phyloP scores from a whole-genome alignment of 1,140 invertebrate genomes.

The Megathymus violae region DNA sequence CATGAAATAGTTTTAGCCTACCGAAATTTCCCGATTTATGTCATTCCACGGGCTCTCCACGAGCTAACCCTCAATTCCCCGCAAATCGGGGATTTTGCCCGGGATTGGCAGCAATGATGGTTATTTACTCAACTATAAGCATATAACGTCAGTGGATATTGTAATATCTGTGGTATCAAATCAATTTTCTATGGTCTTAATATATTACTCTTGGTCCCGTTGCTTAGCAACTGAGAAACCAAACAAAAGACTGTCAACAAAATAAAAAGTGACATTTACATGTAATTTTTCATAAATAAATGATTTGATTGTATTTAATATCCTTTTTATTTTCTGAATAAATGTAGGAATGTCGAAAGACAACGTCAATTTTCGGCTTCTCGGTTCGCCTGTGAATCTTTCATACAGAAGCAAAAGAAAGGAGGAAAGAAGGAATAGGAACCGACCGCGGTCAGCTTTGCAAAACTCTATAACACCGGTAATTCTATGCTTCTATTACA shows the following conservation, averaged over 20 bases:
- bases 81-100: too few relatives aligned
- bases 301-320: conserved; percentile 10
- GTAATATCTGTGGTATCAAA: too few relatives aligned
- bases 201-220: conserved; percentile 42
- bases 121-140: too few relatives aligned
- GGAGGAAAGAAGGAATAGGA: conserved; percentile 66
- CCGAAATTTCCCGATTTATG: too few relatives aligned
- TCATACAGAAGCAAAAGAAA: conserved; percentile 70
- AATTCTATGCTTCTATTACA: too few relatives aligned
- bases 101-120: too few relatives aligned
- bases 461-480: conserved; percentile 69
- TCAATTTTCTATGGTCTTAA: too few relatives aligned
- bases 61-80: too few relatives aligned
- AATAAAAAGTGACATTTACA: conserved; percentile 13
- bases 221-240: conserved; percentile 59
- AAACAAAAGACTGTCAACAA: conserved; percentile 49
- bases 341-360: conserved; percentile 76
- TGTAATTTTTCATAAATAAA: neutral
- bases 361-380: conserved; percentile 65
- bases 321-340: conserved; percentile 25
- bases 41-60: too few relatives aligned
- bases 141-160: too few relatives aligned
- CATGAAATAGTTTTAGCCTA: too few relatives aligned
- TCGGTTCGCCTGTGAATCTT: conserved; percentile 74
- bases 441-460: conserved; percentile 67